phyloP scores from a whole-genome alignment of 2,113 vertebrate species.

The Notothenia rossii region DNA sequence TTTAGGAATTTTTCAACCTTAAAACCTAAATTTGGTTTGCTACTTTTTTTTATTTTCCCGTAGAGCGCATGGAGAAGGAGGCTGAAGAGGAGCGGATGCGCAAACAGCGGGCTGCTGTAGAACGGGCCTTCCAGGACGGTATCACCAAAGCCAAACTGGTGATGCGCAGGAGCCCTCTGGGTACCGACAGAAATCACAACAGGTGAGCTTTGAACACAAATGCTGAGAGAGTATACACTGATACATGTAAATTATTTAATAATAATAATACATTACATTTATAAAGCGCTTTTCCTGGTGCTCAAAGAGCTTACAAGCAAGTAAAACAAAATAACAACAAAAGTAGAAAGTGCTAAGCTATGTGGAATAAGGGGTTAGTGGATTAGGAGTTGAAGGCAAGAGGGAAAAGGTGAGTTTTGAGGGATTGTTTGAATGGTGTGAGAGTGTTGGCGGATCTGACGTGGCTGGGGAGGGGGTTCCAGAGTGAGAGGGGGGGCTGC shows the following conservation, averaged over 20 bases:
- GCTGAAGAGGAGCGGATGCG: conserved; percentile 93
- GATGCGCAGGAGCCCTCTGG: conserved; percentile 90
- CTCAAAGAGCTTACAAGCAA: no score
- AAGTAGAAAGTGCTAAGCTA: no score
- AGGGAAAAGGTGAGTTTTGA: no score
- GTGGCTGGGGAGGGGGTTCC: no score
- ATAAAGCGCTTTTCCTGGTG: no score
- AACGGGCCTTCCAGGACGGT: conserved; percentile 95
- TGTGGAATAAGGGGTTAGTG: no score
- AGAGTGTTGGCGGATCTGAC: no score
- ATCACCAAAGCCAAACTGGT: conserved; percentile 92
- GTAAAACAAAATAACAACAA: no score
- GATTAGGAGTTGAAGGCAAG: no score
- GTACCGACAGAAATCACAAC: conserved; percentile 96
- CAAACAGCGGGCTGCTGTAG: conserved; percentile 89
- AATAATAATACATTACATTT: no score
- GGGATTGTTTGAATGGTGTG: no score
- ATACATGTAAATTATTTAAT: background rate
- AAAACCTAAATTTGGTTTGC: background rate
- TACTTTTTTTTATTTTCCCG: conserved; percentile 1
- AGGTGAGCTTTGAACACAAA: conserved; percentile 77
- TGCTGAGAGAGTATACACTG: background rate
- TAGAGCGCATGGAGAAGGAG: conserved; percentile 94
- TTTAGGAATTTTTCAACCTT: background rate
- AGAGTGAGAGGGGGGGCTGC: no score